A percentile compares a stretch with the other conserved stretches of the same genome.
phyloP scores from a whole-genome alignment of 2,797 vertebrate genomes.

The Pangasius krempfi region DNA sequence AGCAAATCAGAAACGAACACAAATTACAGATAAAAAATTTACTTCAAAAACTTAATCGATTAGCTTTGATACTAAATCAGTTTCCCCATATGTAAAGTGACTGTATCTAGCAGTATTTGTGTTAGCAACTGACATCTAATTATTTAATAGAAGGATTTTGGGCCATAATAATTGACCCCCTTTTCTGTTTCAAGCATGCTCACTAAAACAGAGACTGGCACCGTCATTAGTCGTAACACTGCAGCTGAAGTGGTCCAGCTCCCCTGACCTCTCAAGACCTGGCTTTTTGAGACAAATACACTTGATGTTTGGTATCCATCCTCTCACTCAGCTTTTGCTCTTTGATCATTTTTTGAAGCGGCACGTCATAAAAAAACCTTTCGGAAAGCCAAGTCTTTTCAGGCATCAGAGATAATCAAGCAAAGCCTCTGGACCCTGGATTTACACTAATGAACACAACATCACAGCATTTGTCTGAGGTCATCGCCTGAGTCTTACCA shows the following conservation, averaged over 20 bases:
- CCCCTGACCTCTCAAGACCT: conserved; percentile 67
- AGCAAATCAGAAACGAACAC: background rate
- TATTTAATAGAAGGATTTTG: conserved; percentile 62
- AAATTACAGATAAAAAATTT: background rate
- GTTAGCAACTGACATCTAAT: conserved; percentile 61
- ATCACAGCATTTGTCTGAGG: conserved; percentile 37
- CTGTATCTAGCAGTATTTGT: conserved; percentile 43
- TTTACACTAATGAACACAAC: conserved; percentile 56
- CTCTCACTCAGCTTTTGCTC: conserved; percentile 60
- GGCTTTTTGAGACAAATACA: conserved; percentile 75
- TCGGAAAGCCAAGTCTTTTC: conserved; percentile 48
- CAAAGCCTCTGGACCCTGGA: conserved; percentile 36
- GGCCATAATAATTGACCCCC: conserved; percentile 68
- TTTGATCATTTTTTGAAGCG: conserved; percentile 80
- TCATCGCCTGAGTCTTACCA: conserved; percentile 34
- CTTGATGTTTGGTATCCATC: conserved; percentile 68
- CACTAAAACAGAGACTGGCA: conserved; percentile 61
- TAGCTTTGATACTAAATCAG: background rate
- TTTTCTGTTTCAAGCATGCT: conserved; percentile 49
- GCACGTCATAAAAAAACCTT: conserved; percentile 59
- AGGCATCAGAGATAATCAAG: conserved; percentile 42
- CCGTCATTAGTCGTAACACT: conserved; percentile 72
- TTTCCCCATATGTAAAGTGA: background rate
- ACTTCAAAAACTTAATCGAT: background rate
- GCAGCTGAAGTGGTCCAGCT: conserved; percentile 64